Base-by-base conservation (phyloP, 2,888 invertebrate species). In the Dasysyrphus tricinctus region DNA sequence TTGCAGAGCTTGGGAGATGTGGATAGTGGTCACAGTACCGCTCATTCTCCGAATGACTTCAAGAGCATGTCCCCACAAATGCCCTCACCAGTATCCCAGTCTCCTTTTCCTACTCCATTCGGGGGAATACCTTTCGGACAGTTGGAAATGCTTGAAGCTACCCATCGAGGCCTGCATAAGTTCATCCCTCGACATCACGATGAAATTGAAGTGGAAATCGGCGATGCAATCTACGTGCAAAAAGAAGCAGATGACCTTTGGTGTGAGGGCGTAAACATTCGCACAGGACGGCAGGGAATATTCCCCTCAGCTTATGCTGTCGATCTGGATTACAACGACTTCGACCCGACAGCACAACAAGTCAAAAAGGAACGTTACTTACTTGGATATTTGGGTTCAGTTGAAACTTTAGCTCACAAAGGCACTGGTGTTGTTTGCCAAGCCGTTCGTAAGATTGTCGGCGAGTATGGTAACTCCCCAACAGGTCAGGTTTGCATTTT, bases 261-360 rank as follows among this genome's bases (percentile, higher is more conserved):
- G 99, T 98, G 98, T 92, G 98, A 98, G 95, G 99, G 98, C 61
- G 97, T 99, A 0, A 99, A 99, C 93, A 94, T 99, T 89, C 94
- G 98, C 89, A 98, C 98, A 3, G 98, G 98, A 14, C 95, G 97
- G 88, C 96, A 96, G 92, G 99, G 99, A 37, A 98, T 99, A 88
- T 99, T 99, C 91, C 99, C 99, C 3, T 97, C 98, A 81, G 98
- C 98, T 14, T 98, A 99, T 91, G 98, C 98, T 37, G 98, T 98
- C 32, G 99, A 99, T 91, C 96, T 98, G 93, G 98, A 98, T 90
- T 98, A 98, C 93, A 97, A 97, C 90, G 99, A 99, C 90, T 98
- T 98, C 91, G 98, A 98, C 92, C 97, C 97, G 5, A 94, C 96
- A 56, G 95, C 96, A 89, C 96, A 96, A 88, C 96, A 97, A 93